Evolutionary conservation across 2,113 vertebrate species (phyloP), one percentile per base, ranked within the genome.

Genomic region (Pterocles burchelli): DNA sequence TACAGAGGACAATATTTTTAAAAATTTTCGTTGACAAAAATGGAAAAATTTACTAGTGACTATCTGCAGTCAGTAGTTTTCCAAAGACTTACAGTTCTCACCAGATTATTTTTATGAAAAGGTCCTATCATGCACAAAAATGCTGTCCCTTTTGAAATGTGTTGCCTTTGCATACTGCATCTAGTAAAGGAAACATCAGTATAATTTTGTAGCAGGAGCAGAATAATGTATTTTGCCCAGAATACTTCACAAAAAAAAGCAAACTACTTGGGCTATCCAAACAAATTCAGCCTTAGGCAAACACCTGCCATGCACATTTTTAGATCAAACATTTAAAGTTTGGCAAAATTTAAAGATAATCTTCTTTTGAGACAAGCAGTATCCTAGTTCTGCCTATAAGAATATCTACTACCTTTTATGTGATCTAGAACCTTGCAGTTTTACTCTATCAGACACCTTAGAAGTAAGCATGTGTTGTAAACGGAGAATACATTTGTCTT

Each of bases 291-390:
- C 80, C 77, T 68, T 10, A 87, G 66, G 77, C 58, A 72, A 94
- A 88, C 77, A 96, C 77, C 84, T 92, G 84, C 54, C 49, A 78
- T 36, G 49, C 6, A 49, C 36, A 88, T 54, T 94, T 93, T 95
- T 76, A 88, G 62, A 85, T 76, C 41, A 79, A 85, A 89, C 75
- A 7, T 68, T 66, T 58, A 65, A 85, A 89, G 34, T 95, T 68
- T 78, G 81, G n/a, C 46, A 81, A 90, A 92, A 89, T 84, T 59
- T 31, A 41, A 74, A 55, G 22, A 38, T 4, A 70, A 43, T 78
- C 12, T 71, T 95, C 10, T 71, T 87, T 61, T 65, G 61, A 81
- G 66, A 70, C 7, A 72, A 41, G 8, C 10, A 45, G 11, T 25
- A 71, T 66, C 31, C 29, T 25, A 63, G 16, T 51, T 83, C 49